phyloP scores from a whole-genome alignment of 2,888 invertebrate genomes.

The Cosmia trapezina region DNA sequence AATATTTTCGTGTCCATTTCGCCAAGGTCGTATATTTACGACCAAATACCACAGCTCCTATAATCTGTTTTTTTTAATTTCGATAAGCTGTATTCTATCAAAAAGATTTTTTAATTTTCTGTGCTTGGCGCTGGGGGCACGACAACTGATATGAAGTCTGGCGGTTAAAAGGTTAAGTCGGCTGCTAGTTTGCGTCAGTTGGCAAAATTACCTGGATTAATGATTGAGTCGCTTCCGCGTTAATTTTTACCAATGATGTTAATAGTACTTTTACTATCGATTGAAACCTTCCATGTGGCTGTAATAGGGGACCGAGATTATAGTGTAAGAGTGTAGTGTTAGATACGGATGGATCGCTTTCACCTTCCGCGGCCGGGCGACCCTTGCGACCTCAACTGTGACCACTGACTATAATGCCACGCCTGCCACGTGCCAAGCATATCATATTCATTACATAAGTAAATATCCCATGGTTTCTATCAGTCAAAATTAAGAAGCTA shows the following conservation, averaged over 20 bases:
- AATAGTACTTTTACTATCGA: too few species aligned
- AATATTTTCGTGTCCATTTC: too few species aligned
- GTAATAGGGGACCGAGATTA: constrained; percentile 49
- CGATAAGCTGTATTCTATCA: too few species aligned
- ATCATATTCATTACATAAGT: constrained; percentile 35
- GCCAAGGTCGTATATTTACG: too few species aligned
- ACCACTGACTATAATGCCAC: constrained; percentile 37
- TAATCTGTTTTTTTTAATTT: too few species aligned
- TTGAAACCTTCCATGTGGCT: constrained; percentile 63
- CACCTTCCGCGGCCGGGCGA: constrained; percentile 63
- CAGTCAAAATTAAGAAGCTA: not conserved
- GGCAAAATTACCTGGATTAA: constrained; percentile 64
- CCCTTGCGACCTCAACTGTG: constrained; percentile 69
- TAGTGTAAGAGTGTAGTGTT: constrained; percentile 42
- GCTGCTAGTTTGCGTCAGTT: constrained; percentile 19
- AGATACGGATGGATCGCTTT: constrained; percentile 68
- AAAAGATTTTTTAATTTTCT: too few species aligned
- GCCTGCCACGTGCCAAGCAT: constrained; percentile 47
- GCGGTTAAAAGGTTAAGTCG: too few species aligned
- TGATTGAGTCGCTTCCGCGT: constrained; percentile 66
- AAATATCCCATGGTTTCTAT: constrained; percentile 18
- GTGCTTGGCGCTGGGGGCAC: too few species aligned
- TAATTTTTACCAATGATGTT: too few species aligned
- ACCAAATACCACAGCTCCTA: too few species aligned
- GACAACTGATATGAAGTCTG: too few species aligned